Evolutionary conservation across 2,113 vertebrate species (phyloP).

Genomic region (Crotalus viridis): DNA sequence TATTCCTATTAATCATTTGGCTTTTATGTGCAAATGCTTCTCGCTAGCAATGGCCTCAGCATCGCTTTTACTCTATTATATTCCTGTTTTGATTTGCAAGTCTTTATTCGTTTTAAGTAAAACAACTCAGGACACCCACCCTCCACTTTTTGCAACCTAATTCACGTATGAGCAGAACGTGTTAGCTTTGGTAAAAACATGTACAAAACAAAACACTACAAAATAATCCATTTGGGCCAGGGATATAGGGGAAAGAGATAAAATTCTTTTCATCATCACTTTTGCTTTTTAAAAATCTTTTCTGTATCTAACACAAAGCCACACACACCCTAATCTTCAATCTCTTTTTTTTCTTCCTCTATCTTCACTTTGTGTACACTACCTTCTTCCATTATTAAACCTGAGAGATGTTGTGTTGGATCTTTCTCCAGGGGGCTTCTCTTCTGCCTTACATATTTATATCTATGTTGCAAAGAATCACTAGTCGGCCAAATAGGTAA

Average conservation of each 20-base stretch:
- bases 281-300: conserved; percentile 33
- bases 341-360: neutral
- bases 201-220: conserved; percentile 38
- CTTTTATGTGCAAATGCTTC: conserved; percentile 48
- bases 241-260: conserved; percentile 40
- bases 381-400: conserved; percentile 27
- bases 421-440: conserved; percentile 1
- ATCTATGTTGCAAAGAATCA: neutral
- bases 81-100: conserved; percentile 47
- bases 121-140: conserved; percentile 27
- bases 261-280: conserved; percentile 58
- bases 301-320: conserved; percentile 20
- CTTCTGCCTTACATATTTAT: conserved; percentile 17
- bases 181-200: conserved; percentile 48
- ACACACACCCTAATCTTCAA: neutral
- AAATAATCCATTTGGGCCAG: conserved; percentile 44
- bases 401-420: conserved; percentile 12
- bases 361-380: conserved; percentile 20
- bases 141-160: conserved; percentile 10
- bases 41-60: conserved; percentile 52
- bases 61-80: conserved; percentile 51
- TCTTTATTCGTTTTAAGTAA: conserved; percentile 53
- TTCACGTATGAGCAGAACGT: conserved; percentile 52
- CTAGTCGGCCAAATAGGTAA: neutral
- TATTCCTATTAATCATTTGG: conserved; percentile 43